phyloP scores from a whole-genome alignment of 2,888 invertebrate genomes.

The Trichacis sp. region DNA sequence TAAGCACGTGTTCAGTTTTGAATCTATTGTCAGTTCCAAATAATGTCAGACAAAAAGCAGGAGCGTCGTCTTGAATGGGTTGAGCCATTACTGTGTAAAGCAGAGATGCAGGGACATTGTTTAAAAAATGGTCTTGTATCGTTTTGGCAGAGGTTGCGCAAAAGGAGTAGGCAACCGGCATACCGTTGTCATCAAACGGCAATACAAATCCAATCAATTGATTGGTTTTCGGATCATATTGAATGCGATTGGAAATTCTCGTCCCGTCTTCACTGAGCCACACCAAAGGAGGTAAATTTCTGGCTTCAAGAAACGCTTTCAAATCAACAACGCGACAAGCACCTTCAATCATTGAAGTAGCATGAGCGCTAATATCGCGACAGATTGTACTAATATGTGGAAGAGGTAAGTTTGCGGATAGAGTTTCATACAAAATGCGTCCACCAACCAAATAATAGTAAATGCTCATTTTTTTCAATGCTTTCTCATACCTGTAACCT shows the following conservation, averaged over 20 bases:
- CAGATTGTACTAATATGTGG: conserved; percentile 28
- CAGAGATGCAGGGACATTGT: conserved; percentile 25
- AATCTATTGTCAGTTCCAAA: conserved; percentile 51
- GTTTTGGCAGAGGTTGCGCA: conserved; percentile 35
- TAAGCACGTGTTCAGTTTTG: conserved; percentile 38
- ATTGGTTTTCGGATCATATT: conserved; percentile 42
- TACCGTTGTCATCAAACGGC: conserved; percentile 38
- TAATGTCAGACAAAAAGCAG: no score
- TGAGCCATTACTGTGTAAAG: conserved; percentile 46
- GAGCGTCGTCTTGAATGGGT: conserved; percentile 29
- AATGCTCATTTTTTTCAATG: neutral
- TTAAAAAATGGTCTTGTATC: conserved; percentile 35
- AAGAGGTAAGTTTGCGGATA: conserved; percentile 34
- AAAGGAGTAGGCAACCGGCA: conserved; percentile 36
- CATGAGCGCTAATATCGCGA: conserved; percentile 9
- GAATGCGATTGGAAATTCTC: conserved; percentile 39
- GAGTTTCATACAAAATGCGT: conserved; percentile 38
- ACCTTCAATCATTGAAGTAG: neutral
- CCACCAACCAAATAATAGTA: conserved; percentile 32
- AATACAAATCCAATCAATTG: conserved; percentile 46
- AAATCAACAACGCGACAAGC: conserved; percentile 15
- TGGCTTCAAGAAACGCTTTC: conserved; percentile 30
- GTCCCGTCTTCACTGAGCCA: conserved; percentile 48
- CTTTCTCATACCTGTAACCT: no score
- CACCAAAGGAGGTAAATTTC: conserved; percentile 32